Percentiles rank a stretch among this genome's conserved stretches.
phyloP scores from a whole-genome alignment of 2,797 vertebrate species.

The Tenualosa thibaudeaui region DNA sequence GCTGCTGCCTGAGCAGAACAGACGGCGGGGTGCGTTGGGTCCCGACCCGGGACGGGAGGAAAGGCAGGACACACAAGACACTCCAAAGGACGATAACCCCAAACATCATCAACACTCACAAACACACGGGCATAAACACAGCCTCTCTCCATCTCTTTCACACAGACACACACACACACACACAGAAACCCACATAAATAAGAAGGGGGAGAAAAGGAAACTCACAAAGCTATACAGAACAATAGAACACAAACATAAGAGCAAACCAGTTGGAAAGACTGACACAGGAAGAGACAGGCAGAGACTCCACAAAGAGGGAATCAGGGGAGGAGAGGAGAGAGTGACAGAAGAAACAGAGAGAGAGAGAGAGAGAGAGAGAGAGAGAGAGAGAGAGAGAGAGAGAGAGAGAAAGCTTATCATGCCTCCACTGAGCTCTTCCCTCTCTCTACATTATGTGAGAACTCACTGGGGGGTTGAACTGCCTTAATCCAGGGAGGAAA shows the following conservation, averaged over 20 bases:
- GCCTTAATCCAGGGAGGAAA: conserved; percentile 4
- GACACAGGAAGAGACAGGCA: neutral
- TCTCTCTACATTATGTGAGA: conserved; percentile 37
- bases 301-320: neutral
- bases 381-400: neutral
- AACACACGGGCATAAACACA: neutral
- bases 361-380: neutral
- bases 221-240: neutral
- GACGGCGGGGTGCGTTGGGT: conserved; percentile 18
- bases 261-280: neutral
- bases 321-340: neutral
- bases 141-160: neutral
- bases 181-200: neutral
- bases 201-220: too few species aligned
- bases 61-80: neutral
- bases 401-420: neutral
- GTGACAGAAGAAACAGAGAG: neutral
- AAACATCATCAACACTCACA: neutral
- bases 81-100: neutral
- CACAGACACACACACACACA: conserved; percentile 8
- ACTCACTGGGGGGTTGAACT: conserved; percentile 39
- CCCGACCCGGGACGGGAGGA: neutral
- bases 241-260: neutral
- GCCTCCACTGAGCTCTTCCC: neutral
- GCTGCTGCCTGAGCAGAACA: conserved; percentile 46